Base-by-base conservation (phyloP, 2,888 invertebrate genomes). In the Venusia cambrica region DNA sequence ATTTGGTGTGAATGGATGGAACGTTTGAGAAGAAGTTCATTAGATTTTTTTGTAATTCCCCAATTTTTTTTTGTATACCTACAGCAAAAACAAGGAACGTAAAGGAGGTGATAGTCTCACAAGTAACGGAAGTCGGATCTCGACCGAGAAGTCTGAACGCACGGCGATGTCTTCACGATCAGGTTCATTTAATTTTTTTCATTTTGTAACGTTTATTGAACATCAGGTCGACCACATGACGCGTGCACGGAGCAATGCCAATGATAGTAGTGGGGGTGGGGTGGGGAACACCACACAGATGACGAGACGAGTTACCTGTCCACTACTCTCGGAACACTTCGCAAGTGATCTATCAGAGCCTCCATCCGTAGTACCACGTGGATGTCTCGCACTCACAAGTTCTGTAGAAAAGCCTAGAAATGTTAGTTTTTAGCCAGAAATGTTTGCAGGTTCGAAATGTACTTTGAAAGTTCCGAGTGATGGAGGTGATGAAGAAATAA, bases 401-500 rank as follows among this genome's bases (percentile, higher is more conserved):
- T n/a, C n/a, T n/a, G n/a, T n/a, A n/a, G n/a, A n/a, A n/a, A n/a
- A n/a, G 6, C 6, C 1, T 12, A 12, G 6, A 4, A 4, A 17
- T 20, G 9, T 27, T 22, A n/a, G n/a, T 25, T 15, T 21, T 11
- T 34, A 29, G 40, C 11, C 3, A 20, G 12, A 15, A 13, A 26
- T n/a, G n/a, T 17, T 64, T 64, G 7, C 74, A 78, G 77, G 58
- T 38, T 73, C 71, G 9, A 62, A 58, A 17, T 46, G 54, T 0
- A 68, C 65, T 1, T 30, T 75, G 27, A 72, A 59, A 54, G 50
- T 63, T 22, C 58, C 64, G 7, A 60, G 53, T 20, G 63, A 58
- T 17, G 71, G 73, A 28, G 72, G 53, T 20, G 63, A 58, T 17
- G 71, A 73, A 28, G 72, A 77, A 14, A 62, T 80, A 5, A 80